Conservation (phyloP, 1,140 invertebrate species). For the Hypsibius dujardini region DNA sequence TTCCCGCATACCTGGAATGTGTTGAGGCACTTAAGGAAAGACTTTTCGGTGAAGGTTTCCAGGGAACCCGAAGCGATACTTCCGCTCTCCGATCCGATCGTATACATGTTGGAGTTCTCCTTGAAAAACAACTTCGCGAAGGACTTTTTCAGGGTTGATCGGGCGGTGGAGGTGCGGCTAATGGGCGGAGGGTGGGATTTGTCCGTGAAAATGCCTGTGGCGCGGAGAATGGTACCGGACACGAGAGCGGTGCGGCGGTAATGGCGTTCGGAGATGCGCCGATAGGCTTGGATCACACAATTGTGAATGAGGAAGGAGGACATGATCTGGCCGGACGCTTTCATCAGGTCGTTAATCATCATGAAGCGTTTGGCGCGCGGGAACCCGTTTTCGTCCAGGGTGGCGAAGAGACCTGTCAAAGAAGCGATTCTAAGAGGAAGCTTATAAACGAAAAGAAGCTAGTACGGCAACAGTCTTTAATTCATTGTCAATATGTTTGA, state of each 20-base stretch:
- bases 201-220: conserved; percentile 6
- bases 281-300: neutral
- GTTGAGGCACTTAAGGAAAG: neutral
- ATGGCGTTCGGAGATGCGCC: conserved; percentile 3
- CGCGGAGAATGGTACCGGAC: neutral
- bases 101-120: neutral
- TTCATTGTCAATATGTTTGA: too few relatives aligned
- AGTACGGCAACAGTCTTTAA: too few relatives aligned
- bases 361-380: conserved; percentile 2
- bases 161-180: conserved; percentile 1
- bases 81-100: neutral
- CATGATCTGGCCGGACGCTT: neutral
- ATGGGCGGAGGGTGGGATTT: neutral
- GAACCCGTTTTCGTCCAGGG: neutral
- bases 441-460: too few relatives aligned
- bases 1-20: too few relatives aligned
- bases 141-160: neutral
- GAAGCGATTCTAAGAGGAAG: neutral
- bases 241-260: neutral
- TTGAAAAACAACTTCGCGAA: neutral
- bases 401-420: neutral
- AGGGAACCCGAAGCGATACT: neutral
- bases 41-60: neutral
- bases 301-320: conserved; percentile 14
- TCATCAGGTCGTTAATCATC: conserved; percentile 16